Evolutionary conservation across 2,888 invertebrate genomes (phyloP), one percentile per base, ranked within the genome.

Genomic region (Oscheius onirici): DNA sequence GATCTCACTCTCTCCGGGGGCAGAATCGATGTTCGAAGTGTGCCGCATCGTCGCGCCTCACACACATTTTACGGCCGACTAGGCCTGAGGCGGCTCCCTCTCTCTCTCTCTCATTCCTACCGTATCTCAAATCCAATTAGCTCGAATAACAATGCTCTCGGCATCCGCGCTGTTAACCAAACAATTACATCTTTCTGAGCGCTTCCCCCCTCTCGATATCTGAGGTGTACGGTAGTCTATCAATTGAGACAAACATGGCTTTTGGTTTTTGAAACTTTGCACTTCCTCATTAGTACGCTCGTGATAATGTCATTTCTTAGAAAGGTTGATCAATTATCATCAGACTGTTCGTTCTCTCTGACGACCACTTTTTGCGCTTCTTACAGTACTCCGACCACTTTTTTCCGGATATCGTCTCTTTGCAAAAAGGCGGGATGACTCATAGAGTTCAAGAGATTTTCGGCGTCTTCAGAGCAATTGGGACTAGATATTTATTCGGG

Each of bases 61-160:
- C 46, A 11, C 57, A 40, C 63, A 63, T 63, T 63, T 63, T 63
- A 63, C 63, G 63, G 49, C 63, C 41, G 58, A 40, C 58, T 58
- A n/a, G 41, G 40, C 40, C 40, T 26, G 13, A 34, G 46, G 46
- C 49, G 49, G 49, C 63, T 40, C 44, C 8, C 49, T 46, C 34
- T n/a, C n/a, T n/a, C n/a, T n/a, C n/a, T n/a, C 24, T 24, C 28
- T 40, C 58, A 17, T 22, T 40, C 15, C 63, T 63, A 63, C 63
- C 63, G 63, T 63, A 63, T 46, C 28, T 49, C 49, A 46, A 63
- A 63, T 63, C 63, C 63, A 63, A 63, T 63, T 49, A 63, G 63
- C 49, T 49, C 49, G 49, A 63, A 63, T 63, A 63, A 63, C 63
- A 63, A 63, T 49, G 41, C 58, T 34, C 34, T 8, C 34, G 34